These are phyloP conservation scores for Hirudinaria manillensis DNA, from an alignment of 2,888 invertebrate genomes.

Conservation along the genomic window DNA sequence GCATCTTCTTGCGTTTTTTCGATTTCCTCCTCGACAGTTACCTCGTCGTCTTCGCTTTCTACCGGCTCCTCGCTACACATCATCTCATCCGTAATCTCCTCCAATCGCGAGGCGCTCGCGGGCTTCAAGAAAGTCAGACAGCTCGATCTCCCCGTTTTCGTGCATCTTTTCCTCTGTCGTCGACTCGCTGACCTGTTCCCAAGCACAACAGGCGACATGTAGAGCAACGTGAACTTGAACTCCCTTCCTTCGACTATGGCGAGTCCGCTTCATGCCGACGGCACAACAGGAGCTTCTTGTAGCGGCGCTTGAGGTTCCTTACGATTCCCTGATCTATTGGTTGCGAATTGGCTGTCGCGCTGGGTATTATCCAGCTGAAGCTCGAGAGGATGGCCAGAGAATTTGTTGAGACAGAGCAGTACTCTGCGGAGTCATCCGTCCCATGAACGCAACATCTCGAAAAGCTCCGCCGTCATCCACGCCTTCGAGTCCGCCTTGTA, in stretches of 20 bases:
- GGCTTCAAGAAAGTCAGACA: background rate
- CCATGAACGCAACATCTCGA: background rate
- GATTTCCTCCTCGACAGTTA: background rate
- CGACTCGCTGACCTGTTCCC: background rate
- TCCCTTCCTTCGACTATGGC: background rate
- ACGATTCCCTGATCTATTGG: background rate
- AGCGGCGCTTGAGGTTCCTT: background rate
- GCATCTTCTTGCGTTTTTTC: no score
- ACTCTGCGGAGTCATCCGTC: background rate
- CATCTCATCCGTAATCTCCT: no score
- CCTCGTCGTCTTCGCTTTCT: no score
- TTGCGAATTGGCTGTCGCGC: background rate
- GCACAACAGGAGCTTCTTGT: background rate
- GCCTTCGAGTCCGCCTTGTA: background rate
- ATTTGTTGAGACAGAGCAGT: background rate
- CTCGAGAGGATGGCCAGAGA: background rate
- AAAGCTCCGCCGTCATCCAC: slow-evolving; percentile 4
- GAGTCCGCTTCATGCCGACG: background rate
- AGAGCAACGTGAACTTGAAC: background rate
- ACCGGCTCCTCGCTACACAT: no score
- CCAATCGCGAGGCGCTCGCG: no score
- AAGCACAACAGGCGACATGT: background rate
- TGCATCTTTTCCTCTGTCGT: background rate
- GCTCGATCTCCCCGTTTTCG: no score
- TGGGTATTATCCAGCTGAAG: background rate